Conservation (phyloP, 2,888 invertebrate genomes). For the Lithodes maja region DNA sequence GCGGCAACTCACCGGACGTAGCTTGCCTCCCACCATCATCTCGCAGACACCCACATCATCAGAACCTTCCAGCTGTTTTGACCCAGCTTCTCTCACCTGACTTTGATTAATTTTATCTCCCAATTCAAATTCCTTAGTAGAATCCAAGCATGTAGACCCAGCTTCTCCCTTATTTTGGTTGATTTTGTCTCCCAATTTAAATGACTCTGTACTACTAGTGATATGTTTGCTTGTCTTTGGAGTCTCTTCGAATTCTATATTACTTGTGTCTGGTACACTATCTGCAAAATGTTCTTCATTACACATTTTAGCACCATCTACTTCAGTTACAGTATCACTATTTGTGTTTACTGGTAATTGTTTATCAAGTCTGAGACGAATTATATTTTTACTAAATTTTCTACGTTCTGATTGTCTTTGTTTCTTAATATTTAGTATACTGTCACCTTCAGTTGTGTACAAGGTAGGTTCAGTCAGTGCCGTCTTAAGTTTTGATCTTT, state of each 20-base stretch:
- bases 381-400: background rate
- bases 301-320: no score
- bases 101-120: background rate
- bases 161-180: no score
- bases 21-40: background rate
- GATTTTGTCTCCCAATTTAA: no score
- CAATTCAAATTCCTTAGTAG: background rate
- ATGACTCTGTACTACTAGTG: no score
- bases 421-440: background rate
- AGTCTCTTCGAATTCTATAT: no score
- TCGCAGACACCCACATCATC: background rate
- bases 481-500: background rate
- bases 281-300: no score
- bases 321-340: background rate
- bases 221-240: no score
- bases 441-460: background rate
- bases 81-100: no score
- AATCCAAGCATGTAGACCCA: background rate
- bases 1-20: conserved; percentile 46
- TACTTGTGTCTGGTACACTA: no score
- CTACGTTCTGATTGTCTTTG: background rate
- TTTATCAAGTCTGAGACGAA: background rate
- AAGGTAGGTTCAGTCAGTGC: background rate
- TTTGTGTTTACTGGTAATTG: background rate
- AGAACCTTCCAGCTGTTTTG: background rate